Percentiles rank a stretch among this genome's conserved stretches.
Conservation (phyloP, 2,797 vertebrate species). For the Botia kubotai region DNA sequence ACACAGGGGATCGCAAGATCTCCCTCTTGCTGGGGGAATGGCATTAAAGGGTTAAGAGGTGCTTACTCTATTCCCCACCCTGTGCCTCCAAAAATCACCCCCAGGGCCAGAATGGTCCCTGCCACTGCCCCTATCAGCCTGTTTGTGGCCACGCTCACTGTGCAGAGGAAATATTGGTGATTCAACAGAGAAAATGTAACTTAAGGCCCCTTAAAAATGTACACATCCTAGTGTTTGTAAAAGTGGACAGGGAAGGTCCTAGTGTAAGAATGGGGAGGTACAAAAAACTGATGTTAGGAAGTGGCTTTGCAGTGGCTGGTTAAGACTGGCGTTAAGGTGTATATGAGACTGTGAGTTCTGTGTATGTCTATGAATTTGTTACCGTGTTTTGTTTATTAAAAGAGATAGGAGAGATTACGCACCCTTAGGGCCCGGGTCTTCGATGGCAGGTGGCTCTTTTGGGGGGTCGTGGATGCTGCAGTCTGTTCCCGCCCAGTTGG, state of each 20-base stretch:
- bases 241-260: slow-evolving; percentile 30
- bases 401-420: slow-evolving; percentile 77
- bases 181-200: slow-evolving; percentile 69
- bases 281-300: slow-evolving; percentile 32
- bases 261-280: not conserved
- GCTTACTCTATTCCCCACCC: slow-evolving; percentile 95
- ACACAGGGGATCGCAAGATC: slow-evolving; percentile 62
- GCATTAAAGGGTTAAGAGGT: slow-evolving; percentile 77
- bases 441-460: slow-evolving; percentile 75
- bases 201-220: slow-evolving; percentile 47
- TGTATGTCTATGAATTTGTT: slow-evolving; percentile 9
- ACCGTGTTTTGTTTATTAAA: slow-evolving; percentile 8
- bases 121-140: slow-evolving; percentile 91
- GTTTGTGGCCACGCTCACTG: slow-evolving; percentile 92
- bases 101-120: slow-evolving; percentile 92
- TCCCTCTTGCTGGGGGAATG: slow-evolving; percentile 73
- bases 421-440: slow-evolving; percentile 88
- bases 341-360: slow-evolving; percentile 20
- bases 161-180: slow-evolving; percentile 85
- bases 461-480: slow-evolving; percentile 88
- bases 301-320: slow-evolving; percentile 34
- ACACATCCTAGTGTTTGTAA: slow-evolving; percentile 30
- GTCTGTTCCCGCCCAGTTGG: slow-evolving; percentile 88
- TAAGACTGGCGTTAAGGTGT: slow-evolving; percentile 26
- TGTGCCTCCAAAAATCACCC: slow-evolving; percentile 94